Conservation (phyloP, 2,113 vertebrate species). For the Boulengeromyrus knoepffleri region DNA sequence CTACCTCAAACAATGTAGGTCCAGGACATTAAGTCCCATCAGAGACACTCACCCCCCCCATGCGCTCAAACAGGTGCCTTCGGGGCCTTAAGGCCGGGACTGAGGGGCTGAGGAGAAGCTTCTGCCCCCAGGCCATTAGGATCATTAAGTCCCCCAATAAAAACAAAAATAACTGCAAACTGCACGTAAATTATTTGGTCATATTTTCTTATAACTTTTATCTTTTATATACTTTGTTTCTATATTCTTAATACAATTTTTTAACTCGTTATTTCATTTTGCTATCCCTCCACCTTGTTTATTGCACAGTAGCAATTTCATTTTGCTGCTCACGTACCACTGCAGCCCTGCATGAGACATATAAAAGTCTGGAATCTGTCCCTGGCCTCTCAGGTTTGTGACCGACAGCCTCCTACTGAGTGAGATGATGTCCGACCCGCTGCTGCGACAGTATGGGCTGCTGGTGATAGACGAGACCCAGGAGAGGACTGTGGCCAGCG, state of each 20-base stretch:
- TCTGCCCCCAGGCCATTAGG: background rate
- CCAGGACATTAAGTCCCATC: background rate
- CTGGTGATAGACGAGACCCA: slow-evolving; percentile 85
- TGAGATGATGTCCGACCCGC: slow-evolving; percentile 83
- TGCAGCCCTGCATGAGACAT: background rate
- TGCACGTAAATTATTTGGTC: background rate
- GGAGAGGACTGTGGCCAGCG: slow-evolving; percentile 80
- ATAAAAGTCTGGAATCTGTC: background rate
- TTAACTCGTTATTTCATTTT: background rate
- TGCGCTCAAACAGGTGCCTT: background rate
- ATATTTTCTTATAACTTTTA: background rate
- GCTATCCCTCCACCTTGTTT: background rate
- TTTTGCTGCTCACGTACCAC: background rate
- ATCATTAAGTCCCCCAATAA: background rate
- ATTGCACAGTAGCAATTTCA: background rate
- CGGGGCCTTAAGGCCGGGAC: background rate
- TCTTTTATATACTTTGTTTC: background rate
- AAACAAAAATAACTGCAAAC: background rate
- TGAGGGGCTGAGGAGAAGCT: background rate
- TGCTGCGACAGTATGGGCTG: slow-evolving; percentile 73
- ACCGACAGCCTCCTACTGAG: slow-evolving; percentile 81
- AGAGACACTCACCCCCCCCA: background rate
- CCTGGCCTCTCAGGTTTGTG: slow-evolving; percentile 66
- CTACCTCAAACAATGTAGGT: background rate
- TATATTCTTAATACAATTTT: background rate